Evolutionary conservation across 2,888 invertebrate genomes (phyloP), one percentile per base, ranked within the genome.

Genomic region (Aelia acuminata): DNA sequence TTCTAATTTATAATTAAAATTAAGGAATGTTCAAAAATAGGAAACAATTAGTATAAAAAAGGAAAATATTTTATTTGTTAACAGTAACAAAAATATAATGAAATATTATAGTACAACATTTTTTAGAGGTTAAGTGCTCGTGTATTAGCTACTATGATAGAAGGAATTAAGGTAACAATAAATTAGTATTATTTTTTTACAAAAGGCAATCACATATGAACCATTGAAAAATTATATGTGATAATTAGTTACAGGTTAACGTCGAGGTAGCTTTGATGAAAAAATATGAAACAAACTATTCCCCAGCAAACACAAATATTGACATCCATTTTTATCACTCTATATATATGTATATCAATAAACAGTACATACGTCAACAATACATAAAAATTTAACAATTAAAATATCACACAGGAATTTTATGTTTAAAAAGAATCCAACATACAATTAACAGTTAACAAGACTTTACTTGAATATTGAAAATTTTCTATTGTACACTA

Each of bases 31-130:
- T 70, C 35, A 1, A 80, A 80, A 43, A 43, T 80, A 11, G 43
- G 22, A 43, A 43, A 80, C 22, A 80, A 80, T 43, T 80, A 2
- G n/a, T n/a, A 11, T 80, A 80, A 43, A 80, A 80, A 80, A 80
- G n/a, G 80, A 80, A 80, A 80, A 80, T 43, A 80, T 80, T 80
- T 80, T 80, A 80, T 80, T 80, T 43, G 22, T 80, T 80, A 80
- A 80, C 80, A 80, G 80, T 80, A 80, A 80, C 43, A 80, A 80
- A 80, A 80, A 80, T 80, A 80, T 80, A 80, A 80, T 80, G 39
- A 43, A 80, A 80, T n/a, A 80, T 43, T 80, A 80, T 80, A 43
- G n/a, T 80, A 80, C 80, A 80, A 80, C 43, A 80, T 47, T 10
- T 47, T 43, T 47, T 80, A 10, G 7, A 47, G 80, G 80, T 20